Evolutionary conservation across 2,888 invertebrate species (phyloP).

Genomic region (Tiliacea citrago): DNA sequence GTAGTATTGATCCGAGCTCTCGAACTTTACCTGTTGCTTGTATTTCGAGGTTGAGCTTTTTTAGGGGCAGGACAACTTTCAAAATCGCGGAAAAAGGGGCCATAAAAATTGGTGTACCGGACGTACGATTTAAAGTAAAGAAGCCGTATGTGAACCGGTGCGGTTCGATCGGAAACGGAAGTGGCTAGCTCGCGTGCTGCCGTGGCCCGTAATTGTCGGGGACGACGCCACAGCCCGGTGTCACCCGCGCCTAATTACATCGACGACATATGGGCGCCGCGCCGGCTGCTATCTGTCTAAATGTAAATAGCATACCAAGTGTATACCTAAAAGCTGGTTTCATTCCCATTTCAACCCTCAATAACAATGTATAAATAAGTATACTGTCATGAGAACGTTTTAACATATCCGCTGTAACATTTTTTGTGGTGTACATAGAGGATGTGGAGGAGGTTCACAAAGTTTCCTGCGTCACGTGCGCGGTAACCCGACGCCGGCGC

Average conservation of each 20-base stretch:
- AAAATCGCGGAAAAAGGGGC: slow-evolving; percentile 14
- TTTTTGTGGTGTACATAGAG: slow-evolving; percentile 72
- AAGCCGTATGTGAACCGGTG: slow-evolving; percentile 77
- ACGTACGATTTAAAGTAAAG: slow-evolving; percentile 68
- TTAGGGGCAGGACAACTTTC: neutral
- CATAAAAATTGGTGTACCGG: slow-evolving; percentile 28
- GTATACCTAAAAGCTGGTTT: slow-evolving; percentile 27
- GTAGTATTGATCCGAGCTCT: slow-evolving; percentile 49
- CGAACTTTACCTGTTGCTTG: slow-evolving; percentile 39
- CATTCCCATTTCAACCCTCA: slow-evolving; percentile 27
- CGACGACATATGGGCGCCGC: slow-evolving; percentile 77
- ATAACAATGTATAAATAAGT: slow-evolving; percentile 30
- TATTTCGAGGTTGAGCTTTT: slow-evolving; percentile 55
- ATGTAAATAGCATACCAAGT: slow-evolving; percentile 26
- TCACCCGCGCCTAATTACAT: slow-evolving; percentile 74
- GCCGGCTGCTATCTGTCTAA: slow-evolving; percentile 69
- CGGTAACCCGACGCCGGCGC: slow-evolving; percentile 79
- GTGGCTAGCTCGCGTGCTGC: slow-evolving; percentile 82
- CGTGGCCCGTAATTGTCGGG: slow-evolving; percentile 79
- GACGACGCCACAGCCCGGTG: slow-evolving; percentile 76
- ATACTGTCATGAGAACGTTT: slow-evolving; percentile 60
- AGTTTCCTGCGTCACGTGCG: slow-evolving; percentile 82
- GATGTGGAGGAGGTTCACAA: slow-evolving; percentile 77
- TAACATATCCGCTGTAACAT: slow-evolving; percentile 67
- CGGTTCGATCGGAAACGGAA: slow-evolving; percentile 86